These are phyloP conservation scores for Lithosia quadra DNA, from an alignment of 2,888 invertebrate genomes.

Conservation along the genomic window DNA sequence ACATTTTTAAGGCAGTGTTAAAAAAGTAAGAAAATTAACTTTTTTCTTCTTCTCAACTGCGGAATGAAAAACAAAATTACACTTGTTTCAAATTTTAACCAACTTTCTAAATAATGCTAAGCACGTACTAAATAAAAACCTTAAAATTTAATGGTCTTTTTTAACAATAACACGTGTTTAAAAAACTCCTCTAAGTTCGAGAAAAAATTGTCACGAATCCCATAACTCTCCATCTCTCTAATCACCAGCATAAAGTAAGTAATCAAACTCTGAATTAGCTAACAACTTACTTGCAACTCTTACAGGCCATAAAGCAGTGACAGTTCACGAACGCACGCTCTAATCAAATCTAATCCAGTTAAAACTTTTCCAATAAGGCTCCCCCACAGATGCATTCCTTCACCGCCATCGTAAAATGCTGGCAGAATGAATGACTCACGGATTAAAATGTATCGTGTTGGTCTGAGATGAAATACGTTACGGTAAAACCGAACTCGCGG, in stretches of 20 bases:
- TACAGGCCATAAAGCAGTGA: conserved; percentile 65
- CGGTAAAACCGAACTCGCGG: background rate
- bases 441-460: conserved; percentile 35
- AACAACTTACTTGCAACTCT: conserved; percentile 64
- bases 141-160: conserved; percentile 1
- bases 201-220: conserved; percentile 12
- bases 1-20: too few species aligned
- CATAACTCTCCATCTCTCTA: conserved; percentile 15
- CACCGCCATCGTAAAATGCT: conserved; percentile 49
- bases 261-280: conserved; percentile 58
- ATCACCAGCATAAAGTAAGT: conserved; percentile 23
- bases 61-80: background rate
- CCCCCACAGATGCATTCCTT: conserved; percentile 72
- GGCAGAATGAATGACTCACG: conserved; percentile 44
- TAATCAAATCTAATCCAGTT: conserved; percentile 83
- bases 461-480: background rate
- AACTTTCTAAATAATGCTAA: background rate
- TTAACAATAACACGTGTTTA: background rate
- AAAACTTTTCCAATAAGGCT: conserved; percentile 85
- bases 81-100: background rate
- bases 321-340: conserved; percentile 54
- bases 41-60: background rate
- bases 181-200: too few species aligned
- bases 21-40: background rate
- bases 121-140: background rate